Evolutionary conservation across 2,888 invertebrate species (phyloP).

Genomic region (Dendrolimus pini): DNA sequence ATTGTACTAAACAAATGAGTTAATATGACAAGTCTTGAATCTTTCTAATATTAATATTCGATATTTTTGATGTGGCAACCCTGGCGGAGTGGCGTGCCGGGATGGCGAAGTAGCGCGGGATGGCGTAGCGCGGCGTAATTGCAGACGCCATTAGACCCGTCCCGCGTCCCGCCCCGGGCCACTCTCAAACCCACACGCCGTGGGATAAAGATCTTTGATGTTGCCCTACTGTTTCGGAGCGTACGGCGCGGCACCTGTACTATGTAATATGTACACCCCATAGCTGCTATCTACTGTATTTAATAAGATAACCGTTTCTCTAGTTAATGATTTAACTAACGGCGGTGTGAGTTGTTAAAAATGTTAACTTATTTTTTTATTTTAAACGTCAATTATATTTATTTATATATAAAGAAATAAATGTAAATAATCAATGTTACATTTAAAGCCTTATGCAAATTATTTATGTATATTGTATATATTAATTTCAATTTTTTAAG

Average conservation of each 20-base stretch:
- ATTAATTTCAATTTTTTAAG: no score
- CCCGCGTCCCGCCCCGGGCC: constrained; percentile 33
- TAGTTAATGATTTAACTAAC: neutral
- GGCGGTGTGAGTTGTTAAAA: neutral
- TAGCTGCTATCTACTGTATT: neutral
- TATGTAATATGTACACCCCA: neutral
- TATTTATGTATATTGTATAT: no score
- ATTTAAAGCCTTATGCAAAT: no score
- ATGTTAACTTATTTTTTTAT: neutral
- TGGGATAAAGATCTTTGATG: constrained; percentile 36
- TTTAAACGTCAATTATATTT: no score
- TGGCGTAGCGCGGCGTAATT: constrained; percentile 36
- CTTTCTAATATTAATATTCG: neutral
- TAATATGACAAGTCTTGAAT: neutral
- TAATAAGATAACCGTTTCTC: neutral
- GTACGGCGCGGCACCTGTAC: neutral
- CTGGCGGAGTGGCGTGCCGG: constrained; percentile 9
- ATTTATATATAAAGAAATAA: no score
- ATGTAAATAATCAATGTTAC: no score
- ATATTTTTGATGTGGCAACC: no score
- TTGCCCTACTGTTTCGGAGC: neutral
- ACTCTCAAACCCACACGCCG: constrained; percentile 24
- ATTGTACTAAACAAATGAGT: no score
- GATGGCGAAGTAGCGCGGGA: constrained; percentile 6
- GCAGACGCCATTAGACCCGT: constrained; percentile 48